Evolutionary conservation across 2,113 vertebrate species (phyloP), one percentile per base, ranked within the genome.

Genomic region (Cygnus buccinator): DNA sequence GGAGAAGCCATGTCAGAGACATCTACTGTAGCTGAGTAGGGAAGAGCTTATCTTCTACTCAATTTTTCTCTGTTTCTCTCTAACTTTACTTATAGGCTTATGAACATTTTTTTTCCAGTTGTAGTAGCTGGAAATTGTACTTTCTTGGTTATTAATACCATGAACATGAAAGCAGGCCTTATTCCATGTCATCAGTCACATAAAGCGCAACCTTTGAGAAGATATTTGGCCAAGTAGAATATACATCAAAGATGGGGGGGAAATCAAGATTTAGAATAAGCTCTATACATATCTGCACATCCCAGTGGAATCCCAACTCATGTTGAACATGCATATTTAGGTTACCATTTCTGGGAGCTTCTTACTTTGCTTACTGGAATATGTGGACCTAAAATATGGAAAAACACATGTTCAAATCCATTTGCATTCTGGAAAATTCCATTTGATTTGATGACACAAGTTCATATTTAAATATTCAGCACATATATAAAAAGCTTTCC

Each of bases 251-350:
- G n/a, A 57, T 11, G 17, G 14, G 7, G 4, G 15, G 33, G 22
- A 10, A 10, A 23, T 46, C 11, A 50, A 62, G 7, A 74, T 44
- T n/a, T 59, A 66, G 13, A 73, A 62, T 55, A 68, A 43, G n/a
- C 22, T 54, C 37, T 66, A 0, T 50, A 23, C 0, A 0, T 55
- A 39, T 77, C 17, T 54, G 41, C 76, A 59, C 3, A 70, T 25
- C 20, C 86, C 59, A 52, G 3, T 77, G 52, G 20, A 78, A 93
- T 44, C 31, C 13, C 17, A 48, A 35, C 35, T 65, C 50, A 63
- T 9, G 9, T 48, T 25, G 9, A 91, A 63, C 54, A 18, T 50
- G 54, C 13, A 26, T 70, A 74, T 48, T 58, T 58, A 82, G 21
- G 11, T 83, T 87, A 52, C 11, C 2, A 15, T 73, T 89, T 76